Percentiles rank a stretch among this genome's conserved stretches.
phyloP scores from a whole-genome alignment of 2,797 vertebrate species.

The Fundulus diaphanus region DNA sequence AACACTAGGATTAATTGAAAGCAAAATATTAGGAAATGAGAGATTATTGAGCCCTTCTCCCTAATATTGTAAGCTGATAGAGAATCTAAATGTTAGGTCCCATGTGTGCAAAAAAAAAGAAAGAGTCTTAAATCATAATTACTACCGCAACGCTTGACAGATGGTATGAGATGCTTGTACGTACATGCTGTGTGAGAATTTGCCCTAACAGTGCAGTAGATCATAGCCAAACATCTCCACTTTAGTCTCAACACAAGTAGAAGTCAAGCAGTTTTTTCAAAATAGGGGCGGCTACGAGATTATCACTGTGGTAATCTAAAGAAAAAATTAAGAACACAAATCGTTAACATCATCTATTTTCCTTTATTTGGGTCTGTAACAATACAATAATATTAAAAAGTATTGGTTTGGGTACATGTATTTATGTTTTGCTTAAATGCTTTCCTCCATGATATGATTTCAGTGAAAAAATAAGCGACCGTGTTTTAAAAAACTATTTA shows the following conservation, averaged over 20 bases:
- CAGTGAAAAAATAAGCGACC: background rate
- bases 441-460: background rate
- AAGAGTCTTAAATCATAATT: background rate
- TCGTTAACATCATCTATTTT: background rate
- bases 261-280: background rate
- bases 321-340: background rate
- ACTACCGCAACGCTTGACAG: background rate
- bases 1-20: background rate
- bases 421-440: background rate
- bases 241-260: background rate
- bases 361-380: background rate
- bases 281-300: too few relatives aligned
- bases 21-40: background rate
- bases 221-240: background rate
- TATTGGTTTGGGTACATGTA: background rate
- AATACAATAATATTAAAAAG: background rate
- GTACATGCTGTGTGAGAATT: conserved; percentile 1
- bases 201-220: background rate
- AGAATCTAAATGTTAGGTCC: background rate
- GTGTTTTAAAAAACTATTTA: background rate
- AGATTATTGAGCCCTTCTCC: background rate
- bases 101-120: background rate
- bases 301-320: too few relatives aligned
- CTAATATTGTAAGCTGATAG: background rate
- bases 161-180: background rate